Conservation (phyloP, 2,113 vertebrate genomes). For the Lates calcarifer region DNA sequence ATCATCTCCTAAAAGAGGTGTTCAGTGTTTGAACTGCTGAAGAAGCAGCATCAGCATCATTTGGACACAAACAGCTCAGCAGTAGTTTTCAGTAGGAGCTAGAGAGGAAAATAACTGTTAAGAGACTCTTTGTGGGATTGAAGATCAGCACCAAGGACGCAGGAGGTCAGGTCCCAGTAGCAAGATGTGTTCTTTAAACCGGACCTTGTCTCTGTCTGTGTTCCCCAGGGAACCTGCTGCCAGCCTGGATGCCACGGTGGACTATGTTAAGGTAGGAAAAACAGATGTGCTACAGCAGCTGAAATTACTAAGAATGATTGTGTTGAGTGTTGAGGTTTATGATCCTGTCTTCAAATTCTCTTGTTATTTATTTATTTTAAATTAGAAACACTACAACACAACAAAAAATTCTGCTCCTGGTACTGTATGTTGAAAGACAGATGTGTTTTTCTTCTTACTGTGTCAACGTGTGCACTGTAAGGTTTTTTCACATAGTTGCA, state of each 20-base stretch:
- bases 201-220: constrained; percentile 80
- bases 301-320: not conserved
- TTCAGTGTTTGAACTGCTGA: not conserved
- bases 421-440: not conserved
- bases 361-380: not conserved
- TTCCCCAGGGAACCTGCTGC: constrained; percentile 79
- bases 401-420: not conserved
- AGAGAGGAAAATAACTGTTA: not conserved
- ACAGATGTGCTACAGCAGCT: not conserved
- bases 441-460: not conserved
- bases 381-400: not conserved
- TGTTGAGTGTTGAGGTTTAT: too few relatives aligned
- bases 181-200: constrained; percentile 79
- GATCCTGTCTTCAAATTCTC: too few relatives aligned
- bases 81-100: constrained; percentile 1
- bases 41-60: constrained; percentile 39
- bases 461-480: not conserved
- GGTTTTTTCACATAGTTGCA: not conserved
- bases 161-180: constrained; percentile 6
- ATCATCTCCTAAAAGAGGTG: not conserved
- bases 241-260: constrained; percentile 66
- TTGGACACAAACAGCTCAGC: constrained; percentile 11
- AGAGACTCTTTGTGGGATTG: too few relatives aligned
- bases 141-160: not conserved
- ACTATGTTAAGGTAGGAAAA: constrained; percentile 81